Base-by-base conservation (phyloP, 1,140 invertebrate species). In the Bemisia tabaci region DNA sequence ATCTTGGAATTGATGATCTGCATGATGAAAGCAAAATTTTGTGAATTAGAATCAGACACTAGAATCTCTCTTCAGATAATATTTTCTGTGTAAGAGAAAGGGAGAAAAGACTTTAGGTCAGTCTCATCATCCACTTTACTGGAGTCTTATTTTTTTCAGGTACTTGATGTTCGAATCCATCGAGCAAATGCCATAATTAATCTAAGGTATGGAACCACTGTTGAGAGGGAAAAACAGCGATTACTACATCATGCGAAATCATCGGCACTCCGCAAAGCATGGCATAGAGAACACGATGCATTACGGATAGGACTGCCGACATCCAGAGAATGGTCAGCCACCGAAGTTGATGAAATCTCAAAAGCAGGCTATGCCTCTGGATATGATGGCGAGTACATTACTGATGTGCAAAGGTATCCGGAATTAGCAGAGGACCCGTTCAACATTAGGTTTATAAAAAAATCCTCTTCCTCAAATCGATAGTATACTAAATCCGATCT, bases 391-490 rank as follows among this genome's bases (percentile, higher is more conserved):
- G 88, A 94, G 72, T 95, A 95, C 79, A 87, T 93, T 67, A 91
- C 95, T 76, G 90, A 94, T 73, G 87, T 94, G 22, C 85, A 88
- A 71, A 79, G 86, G 22, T 96, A 93, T 80, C 93, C 94, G 0
- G 91, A 96, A 75, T 81, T 97, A 17, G 90, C 93, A 17, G 94
- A 97, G 78, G 95, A 97, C 80, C 93, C 94, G 1, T 95, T 91
- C 78, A 97, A 96, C 79, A 87, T 98, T 64, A 85, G 87, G 71
- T 94, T 95, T 74, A 82, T 89, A 12, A 93, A 92, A 78, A 91
- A 91, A 75, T 69, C 22, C 26, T 59, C 68, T 23, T 33, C 62
- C 12, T 64, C 65, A 48, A 66, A 68, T 24, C 70, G 69, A 70
- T 71, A 72, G 68, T 71, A 68, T 60, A 68, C 65, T 63, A 26